Evolutionary conservation across 2,888 invertebrate genomes (phyloP), one percentile per base, ranked within the genome.

Genomic region (Tipula helvola): DNA sequence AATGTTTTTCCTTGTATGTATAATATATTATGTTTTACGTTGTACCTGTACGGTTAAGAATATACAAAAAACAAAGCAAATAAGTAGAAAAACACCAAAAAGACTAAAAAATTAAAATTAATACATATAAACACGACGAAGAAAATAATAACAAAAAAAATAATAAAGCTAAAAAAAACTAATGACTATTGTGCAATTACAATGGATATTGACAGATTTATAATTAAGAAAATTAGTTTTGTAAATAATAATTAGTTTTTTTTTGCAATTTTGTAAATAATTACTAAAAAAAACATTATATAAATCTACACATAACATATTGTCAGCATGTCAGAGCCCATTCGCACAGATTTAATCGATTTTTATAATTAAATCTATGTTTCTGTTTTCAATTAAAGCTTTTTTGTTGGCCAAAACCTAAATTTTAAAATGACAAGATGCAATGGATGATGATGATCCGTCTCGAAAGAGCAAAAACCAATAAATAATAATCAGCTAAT

Each of bases 331-430:
- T 71, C 71, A 71, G 71, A 71, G 7, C 28, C 28, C 18, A 71
- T 28, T 28, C 18, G 28, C 71, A 28, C 28, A 71, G 10, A 71
- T 28, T 71, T 71, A 71, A 71, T 71, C 71, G 18, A 71, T 71
- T 71, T 71, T 71, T 71, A 71, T 71, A 71, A 71, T 71, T 71
- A 71, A 71, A 71, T 71, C 71, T 71, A 71, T 71, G 71, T 71
- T 71, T 71, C 13, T 0, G 28, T 28, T 28, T 71, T 71, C 71
- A 71, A 71, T 71, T 71, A 71, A 18, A 8, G 28, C 10, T 28
- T 71, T 28, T 18, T 71, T 71, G 71, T 2, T 71, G 2, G 10
- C 28, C 18, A 52, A 52, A 52, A 52, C 4, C 44, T 0, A 44
- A 16, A 7, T 16, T 0, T 10, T 3, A 71, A 71, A 71, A 71